phyloP scores from a whole-genome alignment of 1,140 invertebrate genomes.

The Ganaspis sp. region DNA sequence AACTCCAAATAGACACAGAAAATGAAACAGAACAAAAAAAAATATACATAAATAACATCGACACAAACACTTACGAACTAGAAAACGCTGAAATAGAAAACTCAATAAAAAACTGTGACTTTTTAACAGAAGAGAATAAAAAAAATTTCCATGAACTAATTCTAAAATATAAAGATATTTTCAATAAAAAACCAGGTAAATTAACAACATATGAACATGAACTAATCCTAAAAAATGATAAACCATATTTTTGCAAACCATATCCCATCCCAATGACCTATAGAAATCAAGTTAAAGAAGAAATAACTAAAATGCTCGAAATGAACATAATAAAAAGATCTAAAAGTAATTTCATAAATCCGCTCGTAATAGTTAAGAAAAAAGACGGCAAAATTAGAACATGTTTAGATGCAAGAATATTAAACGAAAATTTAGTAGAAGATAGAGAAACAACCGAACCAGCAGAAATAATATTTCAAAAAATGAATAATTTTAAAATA shows the following conservation, averaged over 20 bases:
- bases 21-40: no score
- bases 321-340: conserved; percentile 53
- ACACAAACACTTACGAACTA: no score
- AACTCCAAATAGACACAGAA: background rate
- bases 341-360: conserved; percentile 60
- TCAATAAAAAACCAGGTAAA: no score
- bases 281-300: conserved; percentile 16
- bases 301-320: conserved; percentile 28
- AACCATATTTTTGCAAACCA: background rate
- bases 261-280: background rate
- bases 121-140: background rate
- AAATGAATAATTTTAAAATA: conserved; percentile 24
- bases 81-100: no score
- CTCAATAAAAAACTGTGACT: no score
- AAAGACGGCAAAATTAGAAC: conserved; percentile 56
- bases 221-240: no score
- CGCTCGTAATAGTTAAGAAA: conserved; percentile 57
- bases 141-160: background rate
- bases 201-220: no score
- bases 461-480: conserved; percentile 56
- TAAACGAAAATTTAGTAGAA: conserved; percentile 57
- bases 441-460: conserved; percentile 58
- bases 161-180: background rate
- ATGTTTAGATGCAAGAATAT: conserved; percentile 61
- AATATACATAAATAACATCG: no score